Base-by-base conservation (phyloP, 2,888 invertebrate genomes). In the Altica lythri region DNA sequence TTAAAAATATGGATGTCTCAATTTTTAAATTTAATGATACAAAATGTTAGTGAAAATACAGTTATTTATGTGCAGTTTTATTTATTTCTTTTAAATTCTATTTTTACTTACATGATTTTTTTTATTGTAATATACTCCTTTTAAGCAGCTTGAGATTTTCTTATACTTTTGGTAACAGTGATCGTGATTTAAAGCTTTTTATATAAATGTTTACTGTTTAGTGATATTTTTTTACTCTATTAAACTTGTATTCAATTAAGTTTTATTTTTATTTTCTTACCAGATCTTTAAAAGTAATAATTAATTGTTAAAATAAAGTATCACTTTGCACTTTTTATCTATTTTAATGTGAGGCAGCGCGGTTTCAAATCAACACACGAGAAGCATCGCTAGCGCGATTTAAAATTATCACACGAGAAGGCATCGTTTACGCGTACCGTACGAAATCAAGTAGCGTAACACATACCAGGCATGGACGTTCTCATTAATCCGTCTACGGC, bases 171-270 rank as follows among this genome's bases (percentile, higher is more conserved):
- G 67, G 72, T 74, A 72, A 74, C 71, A n/a, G 74, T 75, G 75
- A 75, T 74, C 68, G 74, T 75, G 74, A 73, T 72, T 73, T 75
- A 72, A 72, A 72, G 73, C 74, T 72, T 72, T 72, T 72, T 71
- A 71, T 74, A 74, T 73, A 74, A 74, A 68, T 73, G 71, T 72
- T 73, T 72, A 74, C 74, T 72, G 71, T 75, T 75, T 75, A 74
- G 73, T 74, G 73, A 75, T 75, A 75, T 75, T 75, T 75, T 75
- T 75, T 75, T 75, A 75, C 74, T 74, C 74, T 75, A 75, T 75
- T 75, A 75, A 74, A 74, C 72, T 71, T 75, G 73, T 74, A 75
- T 72, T 74, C 73, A 68, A 69, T 49, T n/a, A n/a, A n/a, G n/a
- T 65, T 46, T 34, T 40, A 27, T 34, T 43, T 55, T 51, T 57